A percentile compares a stretch with the other conserved stretches of the same genome.
These are phyloP conservation scores for Oryctes rhinoceros DNA, from an alignment of 1,140 invertebrate species.

Conservation along the genomic window DNA sequence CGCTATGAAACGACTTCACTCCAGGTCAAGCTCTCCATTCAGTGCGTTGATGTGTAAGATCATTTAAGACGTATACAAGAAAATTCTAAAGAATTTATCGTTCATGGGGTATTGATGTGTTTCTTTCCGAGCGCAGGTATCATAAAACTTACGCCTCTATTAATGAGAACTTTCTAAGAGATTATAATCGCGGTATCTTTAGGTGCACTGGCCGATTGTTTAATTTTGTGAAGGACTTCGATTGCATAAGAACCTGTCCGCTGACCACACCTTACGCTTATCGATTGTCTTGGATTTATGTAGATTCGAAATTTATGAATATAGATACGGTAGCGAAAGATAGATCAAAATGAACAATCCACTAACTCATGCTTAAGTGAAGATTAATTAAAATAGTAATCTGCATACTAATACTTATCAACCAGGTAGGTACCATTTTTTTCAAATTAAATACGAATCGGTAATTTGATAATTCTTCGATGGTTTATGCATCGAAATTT, in stretches of 20 bases:
- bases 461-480: too few relatives aligned
- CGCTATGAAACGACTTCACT: background rate
- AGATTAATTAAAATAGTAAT: too few relatives aligned
- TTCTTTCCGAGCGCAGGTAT: conserved; percentile 21
- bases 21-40: conserved; percentile 16
- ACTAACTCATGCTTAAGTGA: too few relatives aligned
- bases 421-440: too few relatives aligned
- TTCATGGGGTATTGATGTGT: background rate
- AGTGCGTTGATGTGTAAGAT: conserved; percentile 37
- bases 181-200: conserved; percentile 17
- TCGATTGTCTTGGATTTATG: conserved; percentile 32
- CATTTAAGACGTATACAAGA: conserved; percentile 26
- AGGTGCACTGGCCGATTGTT: conserved; percentile 39
- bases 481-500: too few relatives aligned
- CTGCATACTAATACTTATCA: too few relatives aligned
- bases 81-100: conserved; percentile 24
- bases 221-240: conserved; percentile 26
- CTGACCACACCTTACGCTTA: conserved; percentile 11
- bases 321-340: too few relatives aligned
- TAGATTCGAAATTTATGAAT: background rate
- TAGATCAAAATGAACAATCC: too few relatives aligned
- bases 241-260: conserved; percentile 33
- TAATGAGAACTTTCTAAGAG: conserved; percentile 41
- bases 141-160: conserved; percentile 31
- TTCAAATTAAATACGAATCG: too few relatives aligned